Conservation (phyloP, 2,888 invertebrate genomes). For the Brachycybe producta region DNA sequence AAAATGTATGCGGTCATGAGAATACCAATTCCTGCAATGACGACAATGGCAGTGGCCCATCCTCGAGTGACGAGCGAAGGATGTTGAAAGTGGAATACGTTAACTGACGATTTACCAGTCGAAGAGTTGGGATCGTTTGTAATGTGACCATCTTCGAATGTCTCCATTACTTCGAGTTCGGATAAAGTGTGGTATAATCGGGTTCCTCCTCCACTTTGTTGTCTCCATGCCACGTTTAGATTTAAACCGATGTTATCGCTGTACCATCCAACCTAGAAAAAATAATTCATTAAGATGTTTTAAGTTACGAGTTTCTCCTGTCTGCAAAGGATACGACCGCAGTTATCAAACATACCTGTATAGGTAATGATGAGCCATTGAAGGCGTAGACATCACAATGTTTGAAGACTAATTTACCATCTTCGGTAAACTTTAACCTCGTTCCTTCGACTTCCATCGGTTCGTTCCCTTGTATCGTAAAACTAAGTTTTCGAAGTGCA, state of each 20-base stretch:
- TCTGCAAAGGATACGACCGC: not conserved
- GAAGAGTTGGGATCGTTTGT: conserved; percentile 12
- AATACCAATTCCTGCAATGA: conserved; percentile 29
- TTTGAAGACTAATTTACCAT: conserved; percentile 25
- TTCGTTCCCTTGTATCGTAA: conserved; percentile 21
- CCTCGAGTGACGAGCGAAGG: conserved; percentile 22
- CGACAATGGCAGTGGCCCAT: conserved; percentile 31
- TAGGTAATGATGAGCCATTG: conserved; percentile 20
- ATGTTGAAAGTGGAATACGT: conserved; percentile 12
- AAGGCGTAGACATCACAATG: conserved; percentile 24
- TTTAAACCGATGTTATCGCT: conserved; percentile 29
- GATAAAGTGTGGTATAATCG: conserved; percentile 1
- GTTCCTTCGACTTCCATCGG: conserved; percentile 25
- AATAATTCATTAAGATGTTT: conserved; percentile 3
- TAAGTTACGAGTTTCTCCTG: too few species aligned
- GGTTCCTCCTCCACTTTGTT: not conserved
- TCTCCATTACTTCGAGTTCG: conserved; percentile 3
- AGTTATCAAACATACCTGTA: conserved; percentile 18
- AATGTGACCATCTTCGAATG: conserved; percentile 15
- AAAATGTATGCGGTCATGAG: conserved; percentile 31
- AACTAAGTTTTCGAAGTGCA: conserved; percentile 24
- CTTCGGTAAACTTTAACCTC: conserved; percentile 24
- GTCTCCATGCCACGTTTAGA: conserved; percentile 22
- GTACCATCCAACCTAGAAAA: conserved; percentile 30
- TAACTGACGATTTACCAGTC: conserved; percentile 16